A percentile compares a stretch with the other conserved stretches of the same genome.
These are phyloP conservation scores for Rhagophthalmus giganteus DNA, from an alignment of 2,888 invertebrate genomes.

Conservation along the genomic window DNA sequence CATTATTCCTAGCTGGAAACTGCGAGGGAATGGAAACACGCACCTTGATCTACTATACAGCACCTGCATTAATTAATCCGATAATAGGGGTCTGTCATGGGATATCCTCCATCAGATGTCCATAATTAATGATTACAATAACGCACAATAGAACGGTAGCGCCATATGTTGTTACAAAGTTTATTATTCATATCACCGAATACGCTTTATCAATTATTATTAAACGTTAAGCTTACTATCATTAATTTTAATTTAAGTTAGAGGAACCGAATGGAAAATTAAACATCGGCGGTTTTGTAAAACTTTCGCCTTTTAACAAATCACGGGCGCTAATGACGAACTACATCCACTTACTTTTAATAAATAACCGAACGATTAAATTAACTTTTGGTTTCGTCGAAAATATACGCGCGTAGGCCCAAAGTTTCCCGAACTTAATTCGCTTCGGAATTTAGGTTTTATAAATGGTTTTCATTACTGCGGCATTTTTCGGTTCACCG, in stretches of 20 bases:
- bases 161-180: constrained; percentile 40
- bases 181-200: constrained; percentile 15
- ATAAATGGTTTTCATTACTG: constrained; percentile 24
- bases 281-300: constrained; percentile 1
- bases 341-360: too few relatives aligned
- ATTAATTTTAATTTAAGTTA: constrained; percentile 1
- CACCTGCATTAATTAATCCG: constrained; percentile 48
- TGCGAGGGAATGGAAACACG: constrained; percentile 10
- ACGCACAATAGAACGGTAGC: constrained; percentile 36
- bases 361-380: constrained; percentile 9
- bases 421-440: constrained; percentile 18
- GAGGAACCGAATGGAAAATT: constrained; percentile 5
- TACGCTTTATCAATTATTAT: constrained; percentile 12
- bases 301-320: too few relatives aligned
- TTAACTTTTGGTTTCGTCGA: constrained; percentile 12
- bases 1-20: background rate
- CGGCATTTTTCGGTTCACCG: constrained; percentile 16
- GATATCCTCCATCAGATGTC: constrained; percentile 48
- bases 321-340: too few relatives aligned
- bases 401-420: constrained; percentile 13
- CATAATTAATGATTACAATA: constrained; percentile 47
- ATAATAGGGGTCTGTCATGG: constrained; percentile 47
- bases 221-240: constrained; percentile 12
- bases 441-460: constrained; percentile 19
- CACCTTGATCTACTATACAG: constrained; percentile 21